phyloP scores from a whole-genome alignment of 2,888 invertebrate species.

The Choreutis nemorana region DNA sequence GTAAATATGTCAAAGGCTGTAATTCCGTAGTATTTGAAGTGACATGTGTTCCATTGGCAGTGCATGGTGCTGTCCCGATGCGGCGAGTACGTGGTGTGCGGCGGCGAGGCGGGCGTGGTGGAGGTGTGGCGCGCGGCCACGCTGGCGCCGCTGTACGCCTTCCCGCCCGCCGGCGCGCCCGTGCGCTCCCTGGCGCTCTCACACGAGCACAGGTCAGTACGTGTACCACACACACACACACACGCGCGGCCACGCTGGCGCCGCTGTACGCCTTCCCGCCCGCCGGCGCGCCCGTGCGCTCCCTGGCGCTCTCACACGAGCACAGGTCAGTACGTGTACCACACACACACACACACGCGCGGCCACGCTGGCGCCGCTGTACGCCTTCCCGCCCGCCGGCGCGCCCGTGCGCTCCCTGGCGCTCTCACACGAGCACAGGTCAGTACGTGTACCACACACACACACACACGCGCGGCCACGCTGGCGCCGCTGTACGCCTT shows the following conservation, averaged over 20 bases:
- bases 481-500: slow-evolving; percentile 97
- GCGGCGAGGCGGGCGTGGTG: slow-evolving; percentile 96
- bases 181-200: slow-evolving; percentile 94
- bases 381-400: slow-evolving; percentile 98
- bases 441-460: slow-evolving; percentile 36
- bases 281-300: slow-evolving; percentile 93
- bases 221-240: not conserved
- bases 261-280: slow-evolving; percentile 98
- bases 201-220: slow-evolving; percentile 96
- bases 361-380: slow-evolving; percentile 94
- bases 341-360: slow-evolving; percentile 68
- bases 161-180: slow-evolving; percentile 96
- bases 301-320: slow-evolving; percentile 96
- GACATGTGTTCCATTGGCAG: slow-evolving; percentile 51
- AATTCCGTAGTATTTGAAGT: not conserved
- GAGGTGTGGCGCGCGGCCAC: slow-evolving; percentile 99
- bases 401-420: slow-evolving; percentile 94
- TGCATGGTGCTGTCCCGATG: slow-evolving; percentile 94
- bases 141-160: slow-evolving; percentile 95
- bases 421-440: slow-evolving; percentile 98
- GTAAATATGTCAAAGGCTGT: too few species aligned
- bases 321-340: slow-evolving; percentile 81
- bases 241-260: slow-evolving; percentile 82
- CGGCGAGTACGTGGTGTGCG: slow-evolving; percentile 98
- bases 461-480: slow-evolving; percentile 82